Base-by-base conservation (phyloP, 2,113 vertebrate species). In the Amia ocellicauda region DNA sequence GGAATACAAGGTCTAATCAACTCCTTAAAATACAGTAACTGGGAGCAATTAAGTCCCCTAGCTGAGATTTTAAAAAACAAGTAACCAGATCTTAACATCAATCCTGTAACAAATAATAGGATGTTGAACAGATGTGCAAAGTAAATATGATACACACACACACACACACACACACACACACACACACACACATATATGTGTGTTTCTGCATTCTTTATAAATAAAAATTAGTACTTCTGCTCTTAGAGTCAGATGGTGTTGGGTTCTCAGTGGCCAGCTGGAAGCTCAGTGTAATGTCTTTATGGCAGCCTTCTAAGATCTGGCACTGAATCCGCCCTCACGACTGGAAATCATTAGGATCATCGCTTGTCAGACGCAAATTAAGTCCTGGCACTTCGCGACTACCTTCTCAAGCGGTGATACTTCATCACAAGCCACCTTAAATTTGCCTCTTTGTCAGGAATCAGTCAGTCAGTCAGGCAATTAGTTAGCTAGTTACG, bases 1-100 rank as follows among this genome's bases (percentile, higher is more conserved):
- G 86, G 75, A 79, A 78, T 79, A 77, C 73, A 76, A 82, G 81
- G 79, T 79, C 82, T 88, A 89, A 89, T 88, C 85, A 88, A 87
- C 85, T 82, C 75, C 79, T 86, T 78, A 72, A 82, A 78, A 85
- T 79, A 76, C 76, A 75, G 83, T 87, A 80, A 71, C 83, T 80
- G 84, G 82, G 85, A 83, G 84, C 83, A 86, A 87, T 87, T 87
- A 88, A 83, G 77, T 70, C 54, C 54, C 42, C 40, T 73, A 72
- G 75, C 75, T 78, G 77, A 70, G 67, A 69, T 78, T 79, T 78
- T n/a, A n/a, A n/a, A 74, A 73, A 78, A 74, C 74, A 83, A 80
- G 87, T 88, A 88, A 89, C 86, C 80, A 79, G 81, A 88, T 86
- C 80, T 78, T 78, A 67, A 75, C 77, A 80, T 85, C 80, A 79